A percentile compares a stretch with the other conserved stretches of the same genome.
These are phyloP conservation scores for Hozukius guyotensis DNA, from an alignment of 2,797 vertebrate species.

Conservation along the genomic window DNA sequence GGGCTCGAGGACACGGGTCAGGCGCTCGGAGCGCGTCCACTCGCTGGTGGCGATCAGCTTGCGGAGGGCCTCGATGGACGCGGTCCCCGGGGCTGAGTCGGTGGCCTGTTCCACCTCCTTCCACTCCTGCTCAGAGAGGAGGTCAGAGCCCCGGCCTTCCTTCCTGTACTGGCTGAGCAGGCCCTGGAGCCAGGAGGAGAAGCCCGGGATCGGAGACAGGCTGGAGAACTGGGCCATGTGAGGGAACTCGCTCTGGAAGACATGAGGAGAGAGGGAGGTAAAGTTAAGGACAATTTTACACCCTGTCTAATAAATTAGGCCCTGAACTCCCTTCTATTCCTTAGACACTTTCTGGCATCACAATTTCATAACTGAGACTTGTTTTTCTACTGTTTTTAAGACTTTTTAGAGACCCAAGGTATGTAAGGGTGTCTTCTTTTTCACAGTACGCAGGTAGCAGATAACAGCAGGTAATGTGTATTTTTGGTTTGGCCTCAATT, in stretches of 20 bases:
- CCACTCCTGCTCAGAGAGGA: slow-evolving; percentile 89
- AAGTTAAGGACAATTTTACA: not conserved
- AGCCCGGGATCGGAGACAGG: slow-evolving; percentile 95
- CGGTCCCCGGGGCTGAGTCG: slow-evolving; percentile 64
- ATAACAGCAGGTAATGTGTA: too few species aligned
- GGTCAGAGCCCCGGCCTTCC: slow-evolving; percentile 80
- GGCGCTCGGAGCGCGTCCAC: slow-evolving; percentile 87
- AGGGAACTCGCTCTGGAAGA: slow-evolving; percentile 90
- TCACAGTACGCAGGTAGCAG: too few species aligned
- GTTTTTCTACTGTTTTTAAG: not conserved
- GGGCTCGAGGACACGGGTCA: slow-evolving; percentile 77
- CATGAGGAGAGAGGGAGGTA: not conserved
- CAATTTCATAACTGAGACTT: not conserved
- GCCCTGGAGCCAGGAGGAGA: slow-evolving; percentile 93
- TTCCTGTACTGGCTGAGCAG: slow-evolving; percentile 85
- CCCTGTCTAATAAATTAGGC: not conserved
- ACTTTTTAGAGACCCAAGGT: not conserved
- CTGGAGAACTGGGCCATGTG: slow-evolving; percentile 92
- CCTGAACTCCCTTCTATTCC: not conserved
- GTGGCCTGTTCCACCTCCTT: slow-evolving; percentile 83
- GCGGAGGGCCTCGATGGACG: slow-evolving; percentile 81
- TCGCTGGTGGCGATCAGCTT: slow-evolving; percentile 85
- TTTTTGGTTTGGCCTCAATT: not conserved
- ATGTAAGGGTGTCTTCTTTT: not conserved
- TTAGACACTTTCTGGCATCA: not conserved